phyloP scores from a whole-genome alignment of 2,888 invertebrate species.

The Neoitamus cyanurus region DNA sequence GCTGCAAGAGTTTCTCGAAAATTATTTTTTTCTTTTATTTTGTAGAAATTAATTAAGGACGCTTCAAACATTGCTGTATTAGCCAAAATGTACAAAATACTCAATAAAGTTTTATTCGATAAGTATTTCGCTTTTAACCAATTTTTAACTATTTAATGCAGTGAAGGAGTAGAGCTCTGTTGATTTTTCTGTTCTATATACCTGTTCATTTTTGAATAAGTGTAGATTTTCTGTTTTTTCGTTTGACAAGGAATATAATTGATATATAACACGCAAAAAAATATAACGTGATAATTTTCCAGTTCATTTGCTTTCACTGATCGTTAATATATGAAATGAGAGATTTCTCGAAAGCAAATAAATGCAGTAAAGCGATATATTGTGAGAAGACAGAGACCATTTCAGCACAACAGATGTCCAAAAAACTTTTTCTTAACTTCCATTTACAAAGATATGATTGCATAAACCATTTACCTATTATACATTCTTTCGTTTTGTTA shows the following conservation, averaged over 20 bases:
- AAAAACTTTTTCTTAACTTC: slow-evolving; percentile 48
- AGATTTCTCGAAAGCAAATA: slow-evolving; percentile 3
- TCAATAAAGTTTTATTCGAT: not conserved
- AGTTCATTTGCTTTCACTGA: slow-evolving; percentile 16
- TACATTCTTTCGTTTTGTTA: not conserved
- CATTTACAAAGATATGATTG: slow-evolving; percentile 13
- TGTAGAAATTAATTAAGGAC: not conserved
- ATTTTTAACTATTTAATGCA: slow-evolving; percentile 25
- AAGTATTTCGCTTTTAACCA: slow-evolving; percentile 16
- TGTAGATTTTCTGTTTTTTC: slow-evolving; percentile 49
- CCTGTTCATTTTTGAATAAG: slow-evolving; percentile 47
- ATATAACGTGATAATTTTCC: slow-evolving; percentile 20
- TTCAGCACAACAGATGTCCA: slow-evolving; percentile 48
- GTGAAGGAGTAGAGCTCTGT: slow-evolving; percentile 50
- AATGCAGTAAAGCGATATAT: not conserved
- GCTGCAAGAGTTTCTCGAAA: not conserved
- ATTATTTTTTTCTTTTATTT: not conserved
- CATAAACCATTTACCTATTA: slow-evolving; percentile 19
- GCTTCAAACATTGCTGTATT: slow-evolving; percentile 9
- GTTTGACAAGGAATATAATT: slow-evolving; percentile 37
- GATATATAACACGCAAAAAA: not conserved
- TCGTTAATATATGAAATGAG: not conserved
- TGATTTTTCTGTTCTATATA: slow-evolving; percentile 18
- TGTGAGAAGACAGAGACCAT: not conserved
- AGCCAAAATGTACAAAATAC: slow-evolving; percentile 25